These are phyloP conservation scores for Leucozona laternaria DNA, from an alignment of 2,888 invertebrate species.

Conservation along the genomic window DNA sequence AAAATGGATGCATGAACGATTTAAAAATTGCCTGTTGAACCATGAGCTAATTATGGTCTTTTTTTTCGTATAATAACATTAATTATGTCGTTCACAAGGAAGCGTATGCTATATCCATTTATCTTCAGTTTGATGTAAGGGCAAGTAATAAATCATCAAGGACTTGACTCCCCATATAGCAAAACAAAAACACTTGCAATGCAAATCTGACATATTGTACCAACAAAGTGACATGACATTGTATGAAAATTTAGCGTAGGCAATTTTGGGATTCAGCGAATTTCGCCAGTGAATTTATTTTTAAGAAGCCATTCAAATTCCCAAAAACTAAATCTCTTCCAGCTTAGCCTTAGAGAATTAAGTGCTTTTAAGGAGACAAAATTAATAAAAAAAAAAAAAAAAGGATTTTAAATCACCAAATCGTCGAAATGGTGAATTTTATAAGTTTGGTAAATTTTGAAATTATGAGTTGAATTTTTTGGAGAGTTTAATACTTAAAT, in stretches of 20 bases:
- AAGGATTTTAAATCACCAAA: too few relatives aligned
- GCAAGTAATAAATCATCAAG: constrained; percentile 22
- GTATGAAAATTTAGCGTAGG: background rate
- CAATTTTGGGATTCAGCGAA: background rate
- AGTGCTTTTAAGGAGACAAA: too few relatives aligned
- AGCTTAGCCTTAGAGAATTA: too few relatives aligned
- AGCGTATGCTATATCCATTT: constrained; percentile 41
- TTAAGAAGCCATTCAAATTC: background rate
- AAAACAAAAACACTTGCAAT: background rate
- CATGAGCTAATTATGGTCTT: constrained; percentile 61
- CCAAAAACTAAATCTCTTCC: too few relatives aligned
- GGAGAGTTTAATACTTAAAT: too few relatives aligned
- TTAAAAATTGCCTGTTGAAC: constrained; percentile 65
- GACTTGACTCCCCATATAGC: background rate
- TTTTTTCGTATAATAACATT: constrained; percentile 58
- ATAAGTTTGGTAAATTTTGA: too few relatives aligned
- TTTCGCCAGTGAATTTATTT: background rate
- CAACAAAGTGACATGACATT: background rate
- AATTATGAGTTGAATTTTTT: too few relatives aligned
- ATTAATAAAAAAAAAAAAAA: too few relatives aligned
- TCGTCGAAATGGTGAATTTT: too few relatives aligned
- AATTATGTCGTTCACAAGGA: constrained; percentile 27
- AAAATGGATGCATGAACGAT: constrained; percentile 44
- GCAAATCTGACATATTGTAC: background rate
- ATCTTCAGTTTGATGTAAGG: background rate